Evolutionary conservation across 2,888 invertebrate species (phyloP), one percentile per base, ranked within the genome.

Genomic region (Drosophila quasianomalipes): DNA sequence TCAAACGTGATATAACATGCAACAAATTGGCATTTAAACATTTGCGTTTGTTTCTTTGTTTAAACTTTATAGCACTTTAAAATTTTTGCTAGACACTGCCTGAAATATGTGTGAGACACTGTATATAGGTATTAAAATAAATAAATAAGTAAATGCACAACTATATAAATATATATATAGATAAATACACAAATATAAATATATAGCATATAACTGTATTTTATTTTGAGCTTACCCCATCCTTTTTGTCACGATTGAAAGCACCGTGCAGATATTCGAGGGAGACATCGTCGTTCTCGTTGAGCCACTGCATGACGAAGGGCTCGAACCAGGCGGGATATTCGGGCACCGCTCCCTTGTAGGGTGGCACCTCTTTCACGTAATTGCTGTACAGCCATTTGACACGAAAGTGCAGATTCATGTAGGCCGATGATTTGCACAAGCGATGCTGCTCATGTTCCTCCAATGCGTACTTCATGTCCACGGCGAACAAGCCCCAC

Each of bases 251-350:
- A 93, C 99, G 96, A 93, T 97, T 98, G 94, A 99, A 99, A 88
- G 99, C 99, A 94, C 99, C 99, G 93, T 99, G 97, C 81, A 99
- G 96, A 94, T 99, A 99, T 94, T 99, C 99, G 92, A 99, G 95
- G 0, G 99, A 99, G 1, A 99, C 99, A 89, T 99, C 99, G 92
- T 99, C 99, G 93, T 99, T 99, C 93, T 99, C 99, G 92, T 99
- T 99, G 49, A 99, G 95, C 99, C 99, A 99, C 93, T 99, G 99
- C 99, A 99, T 99, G 52, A 99, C 99, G 94, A 99, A 99, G n/a
- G 99, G 99, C 93, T 99, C 99, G 93, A 99, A 99, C 99, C 99
- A 99, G 90, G 98, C 98, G 1, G 99, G 99, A 94, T 99, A 99
- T 93, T 99, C 99, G 10, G 99, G 99, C 74, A 99, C 98, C 52